These are phyloP conservation scores for Plebejus melissa DNA, from an alignment of 2,888 invertebrate genomes.

Conservation along the genomic window DNA sequence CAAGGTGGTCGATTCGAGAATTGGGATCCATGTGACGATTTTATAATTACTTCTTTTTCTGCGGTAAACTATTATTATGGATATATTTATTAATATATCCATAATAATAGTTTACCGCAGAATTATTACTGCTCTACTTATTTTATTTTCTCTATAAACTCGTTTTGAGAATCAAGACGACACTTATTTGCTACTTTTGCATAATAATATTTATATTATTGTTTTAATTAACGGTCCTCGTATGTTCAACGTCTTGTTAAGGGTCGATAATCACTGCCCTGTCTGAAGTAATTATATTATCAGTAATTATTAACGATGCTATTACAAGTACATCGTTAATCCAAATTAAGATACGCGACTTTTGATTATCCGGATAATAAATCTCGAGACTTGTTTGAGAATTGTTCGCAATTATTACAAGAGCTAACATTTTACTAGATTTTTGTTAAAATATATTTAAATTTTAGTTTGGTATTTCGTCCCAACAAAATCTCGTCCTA, in stretches of 20 bases:
- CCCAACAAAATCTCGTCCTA: not conserved
- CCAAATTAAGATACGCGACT: conserved; percentile 8
- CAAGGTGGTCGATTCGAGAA: no score
- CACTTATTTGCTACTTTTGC: not conserved
- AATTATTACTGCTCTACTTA: not conserved
- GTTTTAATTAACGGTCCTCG: not conserved
- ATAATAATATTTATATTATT: not conserved
- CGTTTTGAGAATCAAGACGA: not conserved
- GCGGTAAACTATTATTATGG: no score
- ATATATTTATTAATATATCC: no score
- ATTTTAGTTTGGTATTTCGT: not conserved
- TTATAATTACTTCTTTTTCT: no score
- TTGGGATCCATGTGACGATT: no score
- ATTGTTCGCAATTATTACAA: not conserved
- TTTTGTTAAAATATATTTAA: not conserved
- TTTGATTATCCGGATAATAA: not conserved
- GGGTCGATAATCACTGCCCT: not conserved
- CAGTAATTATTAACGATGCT: not conserved
- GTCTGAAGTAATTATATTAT: not conserved
- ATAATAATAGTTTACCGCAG: no score
- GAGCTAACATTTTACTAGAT: not conserved
- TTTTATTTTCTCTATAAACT: not conserved
- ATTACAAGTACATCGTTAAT: not conserved
- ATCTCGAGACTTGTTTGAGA: not conserved
- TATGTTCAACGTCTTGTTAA: not conserved